Conservation (phyloP, 2,888 invertebrate genomes). For the Ochlodes sylvanus region DNA sequence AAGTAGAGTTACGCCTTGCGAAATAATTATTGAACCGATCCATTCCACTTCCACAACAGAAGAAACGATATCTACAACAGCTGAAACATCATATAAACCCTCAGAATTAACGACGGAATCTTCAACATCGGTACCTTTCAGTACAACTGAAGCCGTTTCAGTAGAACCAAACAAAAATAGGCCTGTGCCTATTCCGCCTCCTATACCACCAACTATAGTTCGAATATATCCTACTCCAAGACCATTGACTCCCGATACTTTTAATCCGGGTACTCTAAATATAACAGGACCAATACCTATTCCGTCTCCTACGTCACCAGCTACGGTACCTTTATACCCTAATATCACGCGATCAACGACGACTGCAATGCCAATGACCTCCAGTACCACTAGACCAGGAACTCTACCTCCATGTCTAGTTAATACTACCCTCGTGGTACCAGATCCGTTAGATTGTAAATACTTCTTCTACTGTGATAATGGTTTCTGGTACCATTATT, state of each 20-base stretch:
- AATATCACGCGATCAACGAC: not conserved
- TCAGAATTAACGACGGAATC: not conserved
- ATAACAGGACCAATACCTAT: not conserved
- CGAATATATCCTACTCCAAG: not conserved
- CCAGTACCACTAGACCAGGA: not conserved
- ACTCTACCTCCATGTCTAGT: conserved; percentile 18
- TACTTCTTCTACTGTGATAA: conserved; percentile 34
- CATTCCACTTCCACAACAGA: not conserved
- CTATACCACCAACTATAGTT: conserved; percentile 1
- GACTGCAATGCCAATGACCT: not conserved
- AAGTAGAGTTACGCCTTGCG: no score
- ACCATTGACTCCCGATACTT: no score
- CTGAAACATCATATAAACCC: not conserved
- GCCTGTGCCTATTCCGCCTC: not conserved
- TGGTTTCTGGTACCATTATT: conserved; percentile 33
- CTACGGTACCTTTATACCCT: not conserved
- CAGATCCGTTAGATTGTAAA: conserved; percentile 35
- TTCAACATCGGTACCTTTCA: not conserved
- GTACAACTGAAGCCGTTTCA: not conserved
- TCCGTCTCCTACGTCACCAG: not conserved
- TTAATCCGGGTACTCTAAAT: not conserved
- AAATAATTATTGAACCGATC: no score
- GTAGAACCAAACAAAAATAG: not conserved
- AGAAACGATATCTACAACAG: not conserved
- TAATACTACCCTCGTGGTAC: conserved; percentile 7